These are phyloP conservation scores for Heliconius hortense DNA, from an alignment of 2,888 invertebrate species.

Conservation along the genomic window DNA sequence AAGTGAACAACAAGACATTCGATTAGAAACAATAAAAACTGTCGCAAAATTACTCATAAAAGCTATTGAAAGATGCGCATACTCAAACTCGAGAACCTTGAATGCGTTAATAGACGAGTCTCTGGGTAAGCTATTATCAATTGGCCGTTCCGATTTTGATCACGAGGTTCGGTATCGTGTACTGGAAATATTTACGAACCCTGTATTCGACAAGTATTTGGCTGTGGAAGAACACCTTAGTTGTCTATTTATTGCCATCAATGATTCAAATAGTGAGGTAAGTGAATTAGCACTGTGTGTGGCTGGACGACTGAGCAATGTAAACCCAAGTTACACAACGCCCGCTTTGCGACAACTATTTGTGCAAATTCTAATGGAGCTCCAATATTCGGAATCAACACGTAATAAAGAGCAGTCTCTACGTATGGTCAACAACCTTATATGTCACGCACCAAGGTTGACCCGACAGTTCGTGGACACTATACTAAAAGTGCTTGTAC, in stretches of 20 bases:
- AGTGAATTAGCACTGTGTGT: conserved; percentile 96
- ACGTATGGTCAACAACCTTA: conserved; percentile 96
- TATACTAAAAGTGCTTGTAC: conserved; percentile 93
- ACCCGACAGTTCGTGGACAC: conserved; percentile 98
- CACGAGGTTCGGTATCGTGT: conserved; percentile 96
- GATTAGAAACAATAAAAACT: conserved; percentile 95
- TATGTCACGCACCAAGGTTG: conserved; percentile 95
- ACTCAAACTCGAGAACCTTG: conserved; percentile 89
- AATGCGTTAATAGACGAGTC: conserved; percentile 96
- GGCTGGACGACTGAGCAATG: conserved; percentile 93
- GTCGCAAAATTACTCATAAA: conserved; percentile 93
- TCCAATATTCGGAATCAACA: conserved; percentile 97
- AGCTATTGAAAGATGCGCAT: conserved; percentile 86
- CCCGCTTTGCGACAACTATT: conserved; percentile 95
- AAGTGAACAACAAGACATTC: conserved; percentile 94
- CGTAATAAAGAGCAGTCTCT: conserved; percentile 98
- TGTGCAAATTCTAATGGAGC: conserved; percentile 94
- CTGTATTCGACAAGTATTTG: conserved; percentile 94
- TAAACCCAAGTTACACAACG: conserved; percentile 99
- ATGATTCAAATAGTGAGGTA: conserved; percentile 98
- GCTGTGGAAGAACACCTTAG: conserved; percentile 97
- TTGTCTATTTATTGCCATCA: conserved; percentile 95
- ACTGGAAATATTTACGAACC: conserved; percentile 93
- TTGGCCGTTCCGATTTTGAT: conserved; percentile 97
- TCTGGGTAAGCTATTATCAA: conserved; percentile 92